Evolutionary conservation across 2,888 invertebrate species (phyloP), one percentile per base, ranked within the genome.

Genomic region (Sisyra nigra): DNA sequence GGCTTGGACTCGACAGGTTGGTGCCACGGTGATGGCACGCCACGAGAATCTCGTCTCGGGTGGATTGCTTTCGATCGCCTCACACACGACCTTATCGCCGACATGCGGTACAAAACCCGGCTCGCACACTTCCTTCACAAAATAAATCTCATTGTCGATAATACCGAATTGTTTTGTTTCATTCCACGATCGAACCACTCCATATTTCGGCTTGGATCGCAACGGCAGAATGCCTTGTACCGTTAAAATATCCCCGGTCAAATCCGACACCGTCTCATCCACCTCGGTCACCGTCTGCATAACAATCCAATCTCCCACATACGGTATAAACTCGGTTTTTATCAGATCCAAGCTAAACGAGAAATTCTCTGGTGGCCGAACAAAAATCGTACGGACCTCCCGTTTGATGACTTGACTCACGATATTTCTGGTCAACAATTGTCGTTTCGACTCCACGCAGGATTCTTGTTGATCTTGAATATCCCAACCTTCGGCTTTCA

Each of bases 11-110:
- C 13, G n/a, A 3, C 19, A 11, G 15, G 54, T 51, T 3, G 63
- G 64, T 40, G 60, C 53, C 11, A 69, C 55, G 40, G 62, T 66
- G 41, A 80, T 54, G 1, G 76, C 77, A 49, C 82, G 65, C 78
- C 78, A 74, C 38, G 59, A 58, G 44, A 61, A 69, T 9, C 54
- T 51, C 11, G 66, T 24, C 7, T 7, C 24, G 24, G 24, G 68
- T 63, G 79, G 76, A 50, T 74, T 72, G 57, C 82, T 83, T 61
- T 85, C 85, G 51, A 85, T 79, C 2, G 75, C 69, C 55, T 84
- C 78, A 4, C 71, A 69, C 44, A 68, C 55, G 3, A 80, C 80
- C 57, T 68, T 67, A 51, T 79, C 76, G 9, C 78, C 77, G 41
- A 71, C 53, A 33, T 62, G 57, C 1, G 80, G 74, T 30, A 66